Base-by-base conservation (phyloP, 2,888 invertebrate species). In the Margaritifera margaritifera region DNA sequence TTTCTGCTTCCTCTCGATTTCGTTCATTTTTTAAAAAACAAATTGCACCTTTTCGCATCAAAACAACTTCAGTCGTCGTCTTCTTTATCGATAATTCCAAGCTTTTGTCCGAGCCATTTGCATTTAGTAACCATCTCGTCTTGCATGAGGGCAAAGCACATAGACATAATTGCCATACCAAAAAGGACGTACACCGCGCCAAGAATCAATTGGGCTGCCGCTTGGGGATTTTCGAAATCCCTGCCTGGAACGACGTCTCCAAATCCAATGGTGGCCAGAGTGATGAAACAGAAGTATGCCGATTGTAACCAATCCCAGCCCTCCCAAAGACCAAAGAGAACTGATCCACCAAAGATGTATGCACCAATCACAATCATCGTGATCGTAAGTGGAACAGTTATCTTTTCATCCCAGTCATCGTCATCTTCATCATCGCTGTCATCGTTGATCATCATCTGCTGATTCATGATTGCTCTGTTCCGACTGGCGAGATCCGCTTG, bases 111-210 rank as follows among this genome's bases (percentile, higher is more conserved):
- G 65, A 89, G 75, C 89, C 89, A 89, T 56, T 83, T 82, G 68
- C 87, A 86, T 72, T 89, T 89, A 42, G 88, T 84, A 24, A 87
- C 82, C 60, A 90, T 88, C 73, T 90, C 89, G 65, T 90, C 90
- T 71, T 90, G 89, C 82, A 90, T 89, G 57, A 90, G 84, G 6
- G 87, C 83, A 79, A 90, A 89, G 72, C 89, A 90, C 90, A 90
- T 90, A 52, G 89, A 89, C 70, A 90, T 74, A 68, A 90, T 89
- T 31, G 90, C 89, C 87, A 90, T 88, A n/a, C 89, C 89, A 73
- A 90, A 88, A 57, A 88, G 71, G 61, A 89, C 86, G 77, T 89
- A 90, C 42, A 89, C 73, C n/a, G 87, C 82, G 8, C 87, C 87
- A 6, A 88, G 82, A 62, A 89, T 80, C 68, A 88, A 83, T 73